Evolutionary conservation across 2,797 vertebrate species (phyloP).

Genomic region (Gadopsis bispinosus): DNA sequence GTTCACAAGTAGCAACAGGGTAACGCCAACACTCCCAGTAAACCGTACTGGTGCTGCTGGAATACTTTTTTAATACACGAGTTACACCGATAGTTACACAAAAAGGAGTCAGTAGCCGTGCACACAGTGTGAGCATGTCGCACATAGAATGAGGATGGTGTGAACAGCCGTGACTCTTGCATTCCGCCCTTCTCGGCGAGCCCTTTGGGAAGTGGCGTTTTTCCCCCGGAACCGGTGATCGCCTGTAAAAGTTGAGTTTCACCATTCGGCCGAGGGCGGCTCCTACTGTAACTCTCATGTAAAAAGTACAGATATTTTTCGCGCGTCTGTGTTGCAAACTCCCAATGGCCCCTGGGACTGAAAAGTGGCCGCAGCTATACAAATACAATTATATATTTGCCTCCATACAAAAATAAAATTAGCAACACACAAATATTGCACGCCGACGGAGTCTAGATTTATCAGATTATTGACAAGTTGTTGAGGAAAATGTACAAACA

Average conservation of each 20-base stretch:
- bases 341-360: slow-evolving; percentile 59
- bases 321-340: slow-evolving; percentile 63
- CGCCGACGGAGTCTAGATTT: slow-evolving; percentile 66
- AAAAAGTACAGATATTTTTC: slow-evolving; percentile 71
- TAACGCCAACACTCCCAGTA: slow-evolving; percentile 55
- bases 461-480: slow-evolving; percentile 62
- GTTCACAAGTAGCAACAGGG: slow-evolving; percentile 71
- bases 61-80: slow-evolving; percentile 46
- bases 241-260: slow-evolving; percentile 34
- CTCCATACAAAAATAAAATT: slow-evolving; percentile 84
- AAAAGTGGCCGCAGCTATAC: slow-evolving; percentile 74
- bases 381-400: slow-evolving; percentile 79
- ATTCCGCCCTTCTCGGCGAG: slow-evolving; percentile 62
- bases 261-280: slow-evolving; percentile 33
- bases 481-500: slow-evolving; percentile 76
- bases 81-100: slow-evolving; percentile 66
- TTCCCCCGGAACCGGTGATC: slow-evolving; percentile 25
- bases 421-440: slow-evolving; percentile 80
- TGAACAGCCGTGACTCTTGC: slow-evolving; percentile 81
- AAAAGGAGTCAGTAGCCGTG: slow-evolving; percentile 66
- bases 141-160: slow-evolving; percentile 52
- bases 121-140: slow-evolving; percentile 51
- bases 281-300: slow-evolving; percentile 58
- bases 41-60: slow-evolving; percentile 42
- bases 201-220: slow-evolving; percentile 46